A percentile compares a stretch with the other conserved stretches of the same genome.
phyloP scores from a whole-genome alignment of 2,888 invertebrate species.

The Cataglyphis albicans region DNA sequence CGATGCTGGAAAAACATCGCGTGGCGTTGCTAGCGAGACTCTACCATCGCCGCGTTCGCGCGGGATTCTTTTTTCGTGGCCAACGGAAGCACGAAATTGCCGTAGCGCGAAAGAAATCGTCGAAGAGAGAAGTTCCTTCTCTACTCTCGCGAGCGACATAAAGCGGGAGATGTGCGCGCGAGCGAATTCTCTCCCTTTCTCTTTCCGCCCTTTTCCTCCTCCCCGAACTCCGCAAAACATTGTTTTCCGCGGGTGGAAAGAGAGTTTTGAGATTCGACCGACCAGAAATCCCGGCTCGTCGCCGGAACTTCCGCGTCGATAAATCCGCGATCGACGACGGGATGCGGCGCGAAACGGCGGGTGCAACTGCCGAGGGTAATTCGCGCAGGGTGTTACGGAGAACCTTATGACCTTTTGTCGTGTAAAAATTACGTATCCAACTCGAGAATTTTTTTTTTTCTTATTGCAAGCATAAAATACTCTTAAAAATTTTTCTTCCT shows the following conservation, averaged over 20 bases:
- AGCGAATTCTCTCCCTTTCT: conserved; percentile 20
- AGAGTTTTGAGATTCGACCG: conserved; percentile 40
- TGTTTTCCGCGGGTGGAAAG: conserved; percentile 48
- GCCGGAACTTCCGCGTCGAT: conserved; percentile 53
- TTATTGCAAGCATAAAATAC: background rate
- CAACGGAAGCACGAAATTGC: conserved; percentile 68
- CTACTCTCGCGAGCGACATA: conserved; percentile 45
- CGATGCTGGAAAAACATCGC: conserved; percentile 67
- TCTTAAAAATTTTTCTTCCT: background rate
- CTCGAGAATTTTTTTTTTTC: conserved; percentile 12
- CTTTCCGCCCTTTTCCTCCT: background rate
- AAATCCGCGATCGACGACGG: conserved; percentile 53
- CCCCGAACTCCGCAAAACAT: conserved; percentile 59
- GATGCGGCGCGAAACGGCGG: background rate
- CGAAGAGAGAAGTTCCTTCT: conserved; percentile 55
- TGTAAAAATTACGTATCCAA: background rate
- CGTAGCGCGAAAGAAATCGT: conserved; percentile 71
- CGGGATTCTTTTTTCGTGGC: conserved; percentile 57
- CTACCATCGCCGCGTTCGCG: conserved; percentile 56
- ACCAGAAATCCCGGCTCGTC: conserved; percentile 42
- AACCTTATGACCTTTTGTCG: background rate
- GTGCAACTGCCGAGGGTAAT: conserved; percentile 26
- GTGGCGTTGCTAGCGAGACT: conserved; percentile 62
- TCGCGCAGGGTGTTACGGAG: conserved; percentile 1
- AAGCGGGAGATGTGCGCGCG: conserved; percentile 52